Base-by-base conservation (phyloP, 2,113 vertebrate genomes). In the Benthochromis sp. region DNA sequence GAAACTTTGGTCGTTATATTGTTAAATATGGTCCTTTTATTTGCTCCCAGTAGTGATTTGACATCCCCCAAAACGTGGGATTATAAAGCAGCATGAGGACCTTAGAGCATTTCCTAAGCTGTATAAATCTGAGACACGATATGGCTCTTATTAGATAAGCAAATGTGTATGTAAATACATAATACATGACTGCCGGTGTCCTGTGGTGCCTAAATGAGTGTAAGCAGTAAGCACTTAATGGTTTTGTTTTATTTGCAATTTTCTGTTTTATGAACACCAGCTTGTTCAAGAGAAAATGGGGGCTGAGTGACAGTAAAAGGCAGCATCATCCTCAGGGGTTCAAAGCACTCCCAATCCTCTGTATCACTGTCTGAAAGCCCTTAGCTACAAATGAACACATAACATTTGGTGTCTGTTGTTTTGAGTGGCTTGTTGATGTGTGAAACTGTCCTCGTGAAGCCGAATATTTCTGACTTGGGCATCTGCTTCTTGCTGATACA, bases 401-500 rank as follows among this genome's bases (percentile, higher is more conserved):
- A 85, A 86, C 86, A 79, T 53, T 79, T 57, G 82, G 69, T 82
- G 84, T 87, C 59, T 88, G 92, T 87, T 90, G 86, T 90, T 88
- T 79, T 54, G 66, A 89, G 88, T 82, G 83, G 88, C 81, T 92
- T 88, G 82, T 79, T 88, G 89, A 94, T 81, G 53, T 81, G 85
- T 83, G 78, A 88, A 91, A 86, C 84, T 59, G 66, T 61, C 79
- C 90, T 81, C 84, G 73, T 86, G 80, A 92, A 82, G 87, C 86
- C 14, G 69, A 87, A 79, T 81, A 71, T 83, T 89, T 91, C 81
- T 76, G 85, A 85, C 86, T 88, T n/a, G 21, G 80, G 89, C 78
- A 86, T 94, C 91, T 95, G 95, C 94, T 95, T 94, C 87, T 88
- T 14, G 83, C 89, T 89, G 93, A 95, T 94, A 96, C 84, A 91